These are phyloP conservation scores for Eospalax fontanierii DNA, from an alignment of 2,797 vertebrate genomes.

Conservation along the genomic window DNA sequence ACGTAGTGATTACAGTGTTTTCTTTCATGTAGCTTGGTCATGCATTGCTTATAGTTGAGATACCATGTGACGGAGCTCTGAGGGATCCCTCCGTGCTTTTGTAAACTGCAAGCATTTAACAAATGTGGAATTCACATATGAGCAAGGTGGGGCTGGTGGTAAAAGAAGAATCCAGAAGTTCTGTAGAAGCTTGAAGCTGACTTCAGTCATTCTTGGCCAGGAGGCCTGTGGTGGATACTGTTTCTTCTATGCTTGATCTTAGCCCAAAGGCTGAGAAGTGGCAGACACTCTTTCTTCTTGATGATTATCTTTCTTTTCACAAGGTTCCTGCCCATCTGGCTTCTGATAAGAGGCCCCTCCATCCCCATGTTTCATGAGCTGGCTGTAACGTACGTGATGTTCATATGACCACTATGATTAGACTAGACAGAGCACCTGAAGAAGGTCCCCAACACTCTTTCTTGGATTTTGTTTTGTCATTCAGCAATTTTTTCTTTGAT, in stretches of 20 bases:
- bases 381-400: neutral
- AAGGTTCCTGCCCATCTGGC: neutral
- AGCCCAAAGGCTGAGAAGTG: neutral
- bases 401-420: neutral
- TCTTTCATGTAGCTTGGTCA: neutral
- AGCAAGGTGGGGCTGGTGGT: neutral
- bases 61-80: neutral
- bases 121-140: neutral
- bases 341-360: neutral
- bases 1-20: neutral
- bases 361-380: neutral
- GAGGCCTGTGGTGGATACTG: neutral
- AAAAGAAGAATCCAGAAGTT: neutral
- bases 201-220: neutral
- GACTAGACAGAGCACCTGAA: neutral
- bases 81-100: neutral
- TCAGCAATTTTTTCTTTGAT: neutral
- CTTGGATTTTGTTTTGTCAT: neutral
- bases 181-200: neutral
- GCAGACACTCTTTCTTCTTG: neutral
- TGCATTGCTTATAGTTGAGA: neutral
- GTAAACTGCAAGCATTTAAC: neutral
- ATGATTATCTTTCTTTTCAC: neutral
- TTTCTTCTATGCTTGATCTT: neutral
- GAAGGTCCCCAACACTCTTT: neutral